Evolutionary conservation across 1,140 invertebrate genomes (phyloP), one percentile per base, ranked within the genome.

Genomic region (Acyrthosiphon pisum): DNA sequence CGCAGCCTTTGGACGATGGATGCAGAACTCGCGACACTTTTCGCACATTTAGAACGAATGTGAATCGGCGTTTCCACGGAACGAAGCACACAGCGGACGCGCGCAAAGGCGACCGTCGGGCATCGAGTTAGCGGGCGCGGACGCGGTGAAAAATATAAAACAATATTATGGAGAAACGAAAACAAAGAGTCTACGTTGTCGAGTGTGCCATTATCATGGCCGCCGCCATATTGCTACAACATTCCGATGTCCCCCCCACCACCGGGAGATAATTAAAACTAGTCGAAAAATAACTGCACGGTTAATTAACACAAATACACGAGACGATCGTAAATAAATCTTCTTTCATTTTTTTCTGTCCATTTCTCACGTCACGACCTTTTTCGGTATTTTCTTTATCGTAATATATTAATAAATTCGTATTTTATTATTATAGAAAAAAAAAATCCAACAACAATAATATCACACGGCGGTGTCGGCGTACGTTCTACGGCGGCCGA

Each of bases 151-250:
- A 22, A 60, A 68, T 3, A 26, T 68, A 44, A 56, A 89, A 68
- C 60, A 90, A 44, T 41, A 46, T 37, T 68, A 89, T 89, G 26
- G 81, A 86, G 91, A 86, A 92, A 93, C 48, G 91, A 93, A 93
- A 93, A 93, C 91, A 93, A 93, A 93, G 91, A 93, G 91, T 86
- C 81, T 84, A 93, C 91, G 91, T 93, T 93, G 91, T 93, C 76
- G 91, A 86, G 81, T 93, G 91, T 86, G 91, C 91, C 91, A 93
- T 93, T 93, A 93, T 93, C 91, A 93, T 93, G 91, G 91, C 91
- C 91, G 91, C 91, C 91, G 91, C 91, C 91, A 93, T 93, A 93
- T 93, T 93, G 91, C 91, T 93, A 93, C 91, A 93, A 93, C 91
- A 93, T 93, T 93, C 91, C 91, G 48, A 93, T 93, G 91, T 93